phyloP scores from a whole-genome alignment of 2,797 vertebrate genomes.

The Phataginus tetradactyla region DNA sequence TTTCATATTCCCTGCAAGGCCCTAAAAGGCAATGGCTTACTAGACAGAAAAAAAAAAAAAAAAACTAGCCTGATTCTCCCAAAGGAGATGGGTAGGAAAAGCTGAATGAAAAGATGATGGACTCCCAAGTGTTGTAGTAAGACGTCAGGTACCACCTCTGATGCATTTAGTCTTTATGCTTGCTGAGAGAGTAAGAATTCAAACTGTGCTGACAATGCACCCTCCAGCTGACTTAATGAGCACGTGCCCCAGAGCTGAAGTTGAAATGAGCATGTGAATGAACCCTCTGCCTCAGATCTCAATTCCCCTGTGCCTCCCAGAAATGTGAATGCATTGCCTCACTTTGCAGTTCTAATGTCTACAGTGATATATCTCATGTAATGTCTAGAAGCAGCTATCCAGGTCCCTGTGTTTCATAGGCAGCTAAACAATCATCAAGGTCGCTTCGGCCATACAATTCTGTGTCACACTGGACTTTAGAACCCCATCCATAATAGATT shows the following conservation, averaged over 20 bases:
- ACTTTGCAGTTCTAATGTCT: neutral
- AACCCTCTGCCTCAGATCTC: neutral
- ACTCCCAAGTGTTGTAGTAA: neutral
- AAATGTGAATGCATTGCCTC: neutral
- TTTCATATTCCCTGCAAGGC: neutral
- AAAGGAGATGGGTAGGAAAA: neutral
- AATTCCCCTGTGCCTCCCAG: rapidly evolving
- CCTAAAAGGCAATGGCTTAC: neutral
- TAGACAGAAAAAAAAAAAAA: neutral
- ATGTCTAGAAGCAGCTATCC: neutral
- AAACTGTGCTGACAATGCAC: neutral
- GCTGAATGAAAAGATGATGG: neutral
- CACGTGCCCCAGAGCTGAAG: neutral
- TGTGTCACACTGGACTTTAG: neutral
- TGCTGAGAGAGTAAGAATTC: neutral
- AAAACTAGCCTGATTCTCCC: neutral
- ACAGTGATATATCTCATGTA: neutral
- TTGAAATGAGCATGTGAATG: neutral
- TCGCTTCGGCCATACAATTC: neutral
- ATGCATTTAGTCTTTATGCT: neutral
- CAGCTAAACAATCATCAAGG: neutral
- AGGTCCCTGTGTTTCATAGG: neutral
- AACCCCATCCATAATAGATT: neutral
- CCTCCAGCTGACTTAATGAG: neutral
- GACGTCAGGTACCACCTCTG: neutral